Evolutionary conservation across 2,888 invertebrate genomes (phyloP), one percentile per base, ranked within the genome.

Genomic region (Lithodes maja): DNA sequence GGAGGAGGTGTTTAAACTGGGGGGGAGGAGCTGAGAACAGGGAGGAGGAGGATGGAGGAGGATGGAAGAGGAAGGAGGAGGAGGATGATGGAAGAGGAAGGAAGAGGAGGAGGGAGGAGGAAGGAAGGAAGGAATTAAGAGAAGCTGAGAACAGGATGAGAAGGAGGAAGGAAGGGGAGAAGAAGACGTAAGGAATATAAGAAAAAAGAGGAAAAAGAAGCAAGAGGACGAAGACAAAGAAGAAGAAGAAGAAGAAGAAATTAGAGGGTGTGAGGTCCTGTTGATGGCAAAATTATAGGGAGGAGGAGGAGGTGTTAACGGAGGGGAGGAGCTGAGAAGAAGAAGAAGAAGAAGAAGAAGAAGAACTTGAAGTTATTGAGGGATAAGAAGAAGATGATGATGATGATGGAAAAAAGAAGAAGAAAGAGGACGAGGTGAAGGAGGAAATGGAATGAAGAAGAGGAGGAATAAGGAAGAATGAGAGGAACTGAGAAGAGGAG

Each of bases 341-440:
- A 12, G 12, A 12, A 12, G 12, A 61, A 12, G 12, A 33, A 77
- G 5, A 12, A 61, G 12, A 12, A 12, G 12, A 12, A 12, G 12
- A 61, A 12, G 12, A 33, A 77, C 17, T 17, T n/a, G 33, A 33
- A 77, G 77, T 17, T n/a, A 77, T n/a, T 17, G 77, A 77, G 77
- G 33, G 77, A 77, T n/a, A 77, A 49, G 49, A 49, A 77, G 77
- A 77, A 49, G 49, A 49, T 33, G 77, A 77, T n/a, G 49, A 49
- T 2, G 5, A 52, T n/a, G 49, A 12, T 7, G 61, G 33, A 33
- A 61, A 12, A 61, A 12, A 7, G 61, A 61, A 61, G 61, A 61
- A 12, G 12, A 12, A 61, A 9, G 9, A 12, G 49, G 77, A 17
- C 0, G 12, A 12, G 12, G 7, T 7, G 61, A 61, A 5, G 12